A percentile compares a stretch with the other conserved stretches of the same genome.
Evolutionary conservation across 2,888 invertebrate genomes (phyloP).

Genomic region (Tridacna gigas): DNA sequence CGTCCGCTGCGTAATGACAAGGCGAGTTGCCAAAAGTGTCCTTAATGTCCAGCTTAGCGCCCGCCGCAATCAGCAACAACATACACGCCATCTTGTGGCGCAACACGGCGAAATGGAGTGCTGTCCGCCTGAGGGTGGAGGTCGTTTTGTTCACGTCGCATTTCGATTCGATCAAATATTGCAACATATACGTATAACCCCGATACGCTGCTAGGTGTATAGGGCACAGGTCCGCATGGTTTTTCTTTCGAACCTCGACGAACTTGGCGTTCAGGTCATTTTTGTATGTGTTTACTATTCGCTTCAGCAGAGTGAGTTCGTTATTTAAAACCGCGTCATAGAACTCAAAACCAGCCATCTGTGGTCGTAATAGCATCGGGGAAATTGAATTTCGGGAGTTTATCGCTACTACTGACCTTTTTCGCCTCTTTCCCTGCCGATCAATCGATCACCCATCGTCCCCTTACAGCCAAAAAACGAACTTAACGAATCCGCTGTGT

Average conservation of each 20-base stretch:
- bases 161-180: conserved; percentile 82
- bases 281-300: conserved; percentile 83
- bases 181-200: conserved; percentile 83
- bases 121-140: conserved; percentile 82
- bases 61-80: conserved; percentile 82
- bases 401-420: conserved; percentile 20
- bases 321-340: conserved; percentile 85
- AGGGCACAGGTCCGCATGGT: conserved; percentile 84
- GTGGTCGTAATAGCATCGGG: conserved; percentile 78
- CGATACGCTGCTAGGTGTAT: conserved; percentile 84
- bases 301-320: conserved; percentile 81
- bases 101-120: conserved; percentile 84
- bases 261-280: conserved; percentile 84
- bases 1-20: conserved; percentile 84
- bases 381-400: not conserved
- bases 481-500: not conserved
- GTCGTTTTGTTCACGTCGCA: conserved; percentile 84
- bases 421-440: conserved; percentile 19
- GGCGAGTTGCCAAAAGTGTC: conserved; percentile 85
- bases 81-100: conserved; percentile 84
- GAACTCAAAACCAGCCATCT: conserved; percentile 83
- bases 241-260: conserved; percentile 83
- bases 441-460: conserved; percentile 28
- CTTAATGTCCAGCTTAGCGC: conserved; percentile 83
- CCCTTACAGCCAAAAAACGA: not conserved